Conservation (phyloP, 2,797 vertebrate genomes). For the Sebastes vulpes region DNA sequence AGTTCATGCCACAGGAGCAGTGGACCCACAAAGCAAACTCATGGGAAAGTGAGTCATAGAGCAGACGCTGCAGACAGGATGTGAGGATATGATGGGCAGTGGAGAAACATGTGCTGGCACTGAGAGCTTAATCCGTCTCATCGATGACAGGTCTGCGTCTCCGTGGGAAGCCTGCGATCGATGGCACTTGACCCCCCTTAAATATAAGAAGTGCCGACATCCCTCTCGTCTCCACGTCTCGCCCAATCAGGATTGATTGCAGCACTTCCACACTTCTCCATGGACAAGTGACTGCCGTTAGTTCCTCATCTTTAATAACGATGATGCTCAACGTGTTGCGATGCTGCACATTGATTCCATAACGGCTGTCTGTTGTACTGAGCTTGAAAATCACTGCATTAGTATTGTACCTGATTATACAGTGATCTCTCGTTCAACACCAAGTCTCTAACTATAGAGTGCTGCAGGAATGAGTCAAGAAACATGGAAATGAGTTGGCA, state of each 20-base stretch:
- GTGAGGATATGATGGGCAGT: constrained; percentile 64
- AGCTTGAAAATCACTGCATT: constrained; percentile 6
- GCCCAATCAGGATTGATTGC: constrained; percentile 76
- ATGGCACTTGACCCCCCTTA: constrained; percentile 79
- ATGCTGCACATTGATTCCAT: constrained; percentile 38
- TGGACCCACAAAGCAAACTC: constrained; percentile 31
- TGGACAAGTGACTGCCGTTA: constrained; percentile 60
- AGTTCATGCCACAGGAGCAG: constrained; percentile 21
- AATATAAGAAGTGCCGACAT: constrained; percentile 72
- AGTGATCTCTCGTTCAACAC: constrained; percentile 21
- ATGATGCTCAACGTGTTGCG: constrained; percentile 14
- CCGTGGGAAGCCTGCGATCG: constrained; percentile 69
- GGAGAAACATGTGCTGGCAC: constrained; percentile 65
- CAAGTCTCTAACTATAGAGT: background rate
- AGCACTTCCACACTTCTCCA: constrained; percentile 37
- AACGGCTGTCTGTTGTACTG: constrained; percentile 39
- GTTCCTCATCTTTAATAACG: constrained; percentile 65
- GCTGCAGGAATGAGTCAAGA: too few relatives aligned
- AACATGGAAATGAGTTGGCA: too few relatives aligned
- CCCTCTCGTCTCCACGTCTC: constrained; percentile 52
- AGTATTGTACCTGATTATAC: background rate
- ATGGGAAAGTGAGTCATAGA: constrained; percentile 55
- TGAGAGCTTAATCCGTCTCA: constrained; percentile 77
- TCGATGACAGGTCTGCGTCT: constrained; percentile 77
- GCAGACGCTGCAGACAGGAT: constrained; percentile 47